Percentiles rank a stretch among this genome's conserved stretches.
These are phyloP conservation scores for Aricia artaxerxes DNA, from an alignment of 2,888 invertebrate genomes.

Conservation along the genomic window DNA sequence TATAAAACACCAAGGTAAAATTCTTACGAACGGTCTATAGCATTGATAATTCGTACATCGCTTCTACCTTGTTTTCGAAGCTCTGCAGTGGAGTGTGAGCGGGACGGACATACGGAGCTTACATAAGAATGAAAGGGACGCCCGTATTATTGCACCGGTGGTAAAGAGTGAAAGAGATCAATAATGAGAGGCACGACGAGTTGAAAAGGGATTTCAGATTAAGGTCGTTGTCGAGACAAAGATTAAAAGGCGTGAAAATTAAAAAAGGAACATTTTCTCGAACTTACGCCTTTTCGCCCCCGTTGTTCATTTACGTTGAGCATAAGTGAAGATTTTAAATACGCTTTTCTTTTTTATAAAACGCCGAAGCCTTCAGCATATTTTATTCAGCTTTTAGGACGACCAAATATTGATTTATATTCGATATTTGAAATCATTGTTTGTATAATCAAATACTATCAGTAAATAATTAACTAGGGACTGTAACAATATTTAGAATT, in stretches of 20 bases:
- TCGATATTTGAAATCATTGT: not conserved
- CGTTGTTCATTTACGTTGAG: not conserved
- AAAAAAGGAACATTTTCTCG: constrained; percentile 33
- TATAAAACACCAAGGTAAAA: not conserved
- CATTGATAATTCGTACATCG: constrained; percentile 62
- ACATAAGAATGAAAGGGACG: constrained; percentile 51
- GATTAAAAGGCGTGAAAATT: constrained; percentile 63
- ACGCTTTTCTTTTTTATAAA: constrained; percentile 1
- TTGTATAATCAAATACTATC: not conserved
- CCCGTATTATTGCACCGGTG: constrained; percentile 77
- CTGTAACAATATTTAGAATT: not conserved
- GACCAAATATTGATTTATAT: not conserved
- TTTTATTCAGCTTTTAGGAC: not conserved
- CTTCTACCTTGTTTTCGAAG: constrained; percentile 77
- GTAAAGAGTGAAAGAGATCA: constrained; percentile 81
- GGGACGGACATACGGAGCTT: constrained; percentile 52
- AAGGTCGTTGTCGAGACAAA: constrained; percentile 79
- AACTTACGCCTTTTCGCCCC: not conserved
- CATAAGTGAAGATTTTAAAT: not conserved
- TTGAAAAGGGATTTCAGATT: constrained; percentile 82
- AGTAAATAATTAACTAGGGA: not conserved
- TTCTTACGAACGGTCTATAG: constrained; percentile 39
- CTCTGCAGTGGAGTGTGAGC: constrained; percentile 76
- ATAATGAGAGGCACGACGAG: constrained; percentile 80
- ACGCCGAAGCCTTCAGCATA: not conserved